Percentiles rank a stretch among this genome's conserved stretches.
Conservation (phyloP, 2,113 vertebrate species). For the Artemisiospiza belli region DNA sequence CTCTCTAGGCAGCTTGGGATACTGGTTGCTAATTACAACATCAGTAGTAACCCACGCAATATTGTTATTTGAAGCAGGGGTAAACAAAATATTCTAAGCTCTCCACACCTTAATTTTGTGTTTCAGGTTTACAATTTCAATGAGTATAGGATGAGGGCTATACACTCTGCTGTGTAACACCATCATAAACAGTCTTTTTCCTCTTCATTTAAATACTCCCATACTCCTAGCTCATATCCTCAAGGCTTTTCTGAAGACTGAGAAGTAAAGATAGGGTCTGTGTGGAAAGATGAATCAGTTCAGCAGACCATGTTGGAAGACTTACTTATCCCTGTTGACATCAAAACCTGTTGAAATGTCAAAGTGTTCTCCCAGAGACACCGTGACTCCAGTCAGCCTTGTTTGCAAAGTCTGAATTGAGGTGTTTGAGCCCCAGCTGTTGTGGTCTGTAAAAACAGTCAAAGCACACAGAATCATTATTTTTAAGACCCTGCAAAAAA, state of each 20-base stretch:
- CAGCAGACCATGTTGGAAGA: neutral
- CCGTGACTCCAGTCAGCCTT: neutral
- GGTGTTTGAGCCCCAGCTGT: neutral
- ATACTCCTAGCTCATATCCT: neutral
- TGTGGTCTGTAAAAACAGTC: neutral
- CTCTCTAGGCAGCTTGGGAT: neutral
- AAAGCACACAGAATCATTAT: neutral
- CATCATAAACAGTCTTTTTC: neutral
- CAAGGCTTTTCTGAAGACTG: neutral
- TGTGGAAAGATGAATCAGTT: neutral
- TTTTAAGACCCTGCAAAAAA: neutral
- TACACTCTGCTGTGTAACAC: neutral
- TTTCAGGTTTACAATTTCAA: neutral
- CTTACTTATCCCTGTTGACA: neutral
- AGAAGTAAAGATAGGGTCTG: neutral
- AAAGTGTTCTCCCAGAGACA: neutral
- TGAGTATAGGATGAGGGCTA: neutral
- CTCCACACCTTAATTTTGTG: neutral
- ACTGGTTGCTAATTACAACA: neutral
- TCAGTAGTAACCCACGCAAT: neutral
- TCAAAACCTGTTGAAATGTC: neutral
- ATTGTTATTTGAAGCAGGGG: neutral
- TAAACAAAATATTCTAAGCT: neutral
- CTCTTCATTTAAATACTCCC: neutral
- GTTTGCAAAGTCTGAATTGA: neutral